A percentile compares a stretch with the other conserved stretches of the same genome.
phyloP scores from a whole-genome alignment of 2,888 invertebrate species.

The Phortica magna region DNA sequence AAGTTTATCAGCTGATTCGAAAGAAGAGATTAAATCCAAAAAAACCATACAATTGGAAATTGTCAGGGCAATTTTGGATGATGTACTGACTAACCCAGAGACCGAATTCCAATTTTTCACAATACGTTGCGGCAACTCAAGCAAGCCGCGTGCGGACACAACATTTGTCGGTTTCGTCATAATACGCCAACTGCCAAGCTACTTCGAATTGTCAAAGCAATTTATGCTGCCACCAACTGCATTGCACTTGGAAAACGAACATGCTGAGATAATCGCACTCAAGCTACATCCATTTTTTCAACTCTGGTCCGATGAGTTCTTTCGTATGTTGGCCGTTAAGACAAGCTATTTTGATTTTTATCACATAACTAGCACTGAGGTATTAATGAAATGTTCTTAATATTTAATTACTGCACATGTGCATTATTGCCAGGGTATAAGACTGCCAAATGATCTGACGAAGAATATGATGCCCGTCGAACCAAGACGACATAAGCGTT shows the following conservation, averaged over 20 bases:
- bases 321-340: conserved; percentile 61
- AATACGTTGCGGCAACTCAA: conserved; percentile 62
- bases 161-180: conserved; percentile 66
- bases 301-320: conserved; percentile 62
- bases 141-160: conserved; percentile 41
- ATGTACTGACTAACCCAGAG: conserved; percentile 53
- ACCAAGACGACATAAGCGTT: conserved; percentile 57
- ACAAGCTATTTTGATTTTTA: conserved; percentile 62
- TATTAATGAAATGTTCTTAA: conserved; percentile 25
- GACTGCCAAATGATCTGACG: conserved; percentile 60
- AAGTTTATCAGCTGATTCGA: neutral
- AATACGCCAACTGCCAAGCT: conserved; percentile 59
- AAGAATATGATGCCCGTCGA: conserved; percentile 70
- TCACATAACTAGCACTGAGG: conserved; percentile 51
- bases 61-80: conserved; percentile 47
- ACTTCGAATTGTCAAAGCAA: conserved; percentile 51
- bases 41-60: conserved; percentile 33
- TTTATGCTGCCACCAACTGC: conserved; percentile 49
- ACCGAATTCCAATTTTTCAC: conserved; percentile 55
- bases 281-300: conserved; percentile 69
- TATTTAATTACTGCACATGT: neutral
- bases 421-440: conserved; percentile 38
- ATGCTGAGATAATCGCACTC: conserved; percentile 63
- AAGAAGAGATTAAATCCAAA: neutral
- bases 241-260: conserved; percentile 45